Evolutionary conservation across 1,140 invertebrate species (phyloP), one percentile per base, ranked within the genome.

Genomic region (Paralvinella palmiformis): DNA sequence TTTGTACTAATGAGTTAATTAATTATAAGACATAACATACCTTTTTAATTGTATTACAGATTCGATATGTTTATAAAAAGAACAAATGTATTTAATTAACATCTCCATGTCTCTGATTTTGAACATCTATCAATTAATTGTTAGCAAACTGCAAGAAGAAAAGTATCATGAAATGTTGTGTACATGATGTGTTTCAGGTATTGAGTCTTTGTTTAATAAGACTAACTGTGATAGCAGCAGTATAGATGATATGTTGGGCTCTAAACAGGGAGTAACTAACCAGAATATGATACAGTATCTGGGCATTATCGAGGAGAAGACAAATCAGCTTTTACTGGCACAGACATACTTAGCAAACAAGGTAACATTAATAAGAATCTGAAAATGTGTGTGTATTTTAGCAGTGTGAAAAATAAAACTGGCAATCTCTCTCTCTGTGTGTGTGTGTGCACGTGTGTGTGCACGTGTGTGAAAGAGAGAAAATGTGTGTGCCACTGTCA

Each of bases 251-350:
- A 77, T 81, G 75, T 64, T 81, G 15, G 77, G 78, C 20, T 74
- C 76, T n/a, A 68, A 74, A 6, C 66, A 72, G 29, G 78, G 75
- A 13, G 75, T 81, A 4, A 80, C 73, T 13, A 76, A 80, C 31
- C 67, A 68, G 31, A 81, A 80, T 60, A 79, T 81, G 77, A 71
- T 79, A 27, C 77, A 79, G 60, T 80, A 81, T 48, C 72, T 81
- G 22, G 80, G 80, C 32, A 75, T 80, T 22, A 80, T 81, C 60
- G 80, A 81, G 65, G 77, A 80, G 60, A 71, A 75, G 48, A 80
- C 78, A 6, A 80, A 81, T 71, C 78, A 79, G 69, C 69, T 81
- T 29, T 65, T 81, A 4, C 72, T 75, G 44, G 69, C 77, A 33
- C 76, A 79, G 60, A 64, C 71, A 6, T 80, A 78, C 61, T 41